Evolutionary conservation across 2,797 vertebrate species (phyloP).

Genomic region (Benthosema pterotum): DNA sequence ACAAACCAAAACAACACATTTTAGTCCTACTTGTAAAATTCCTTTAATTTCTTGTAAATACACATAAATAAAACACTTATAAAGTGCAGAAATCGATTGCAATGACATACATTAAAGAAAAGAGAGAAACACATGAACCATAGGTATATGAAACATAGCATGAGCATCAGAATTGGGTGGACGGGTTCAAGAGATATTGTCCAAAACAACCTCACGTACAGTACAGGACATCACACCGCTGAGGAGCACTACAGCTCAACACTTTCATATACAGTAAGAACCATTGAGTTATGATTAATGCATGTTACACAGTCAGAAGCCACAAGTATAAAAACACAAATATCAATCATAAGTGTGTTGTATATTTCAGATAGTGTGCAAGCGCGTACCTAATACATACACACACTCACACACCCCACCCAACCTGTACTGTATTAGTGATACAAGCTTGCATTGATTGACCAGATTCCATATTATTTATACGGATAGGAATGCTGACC

Average conservation of each 20-base stretch:
- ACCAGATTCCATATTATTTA: too few relatives aligned
- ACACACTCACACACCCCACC: too few relatives aligned
- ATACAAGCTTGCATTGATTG: too few relatives aligned
- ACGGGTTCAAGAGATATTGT: constrained; percentile 28
- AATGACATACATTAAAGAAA: constrained; percentile 59
- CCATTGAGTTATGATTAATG: constrained; percentile 54
- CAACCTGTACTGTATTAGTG: constrained; percentile 2
- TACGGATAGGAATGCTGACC: too few relatives aligned
- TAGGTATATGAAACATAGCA: constrained; percentile 69
- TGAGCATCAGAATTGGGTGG: constrained; percentile 48
- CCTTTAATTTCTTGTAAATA: constrained; percentile 44
- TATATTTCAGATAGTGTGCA: constrained; percentile 31
- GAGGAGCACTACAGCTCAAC: constrained; percentile 56
- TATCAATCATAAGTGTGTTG: constrained; percentile 36
- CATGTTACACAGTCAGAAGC: constrained; percentile 40
- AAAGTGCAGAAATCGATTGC: constrained; percentile 43
- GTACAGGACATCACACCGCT: constrained; percentile 62
- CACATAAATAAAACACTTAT: constrained; percentile 47
- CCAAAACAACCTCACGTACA: constrained; percentile 54
- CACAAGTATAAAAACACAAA: constrained; percentile 34
- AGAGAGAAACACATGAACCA: constrained; percentile 1
- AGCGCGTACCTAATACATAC: too few relatives aligned
- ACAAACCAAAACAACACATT: constrained; percentile 28
- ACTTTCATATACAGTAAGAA: constrained; percentile 57
- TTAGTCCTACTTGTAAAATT: constrained; percentile 50